Base-by-base conservation (phyloP, 2,797 vertebrate genomes). In the Dipus sagitta region DNA sequence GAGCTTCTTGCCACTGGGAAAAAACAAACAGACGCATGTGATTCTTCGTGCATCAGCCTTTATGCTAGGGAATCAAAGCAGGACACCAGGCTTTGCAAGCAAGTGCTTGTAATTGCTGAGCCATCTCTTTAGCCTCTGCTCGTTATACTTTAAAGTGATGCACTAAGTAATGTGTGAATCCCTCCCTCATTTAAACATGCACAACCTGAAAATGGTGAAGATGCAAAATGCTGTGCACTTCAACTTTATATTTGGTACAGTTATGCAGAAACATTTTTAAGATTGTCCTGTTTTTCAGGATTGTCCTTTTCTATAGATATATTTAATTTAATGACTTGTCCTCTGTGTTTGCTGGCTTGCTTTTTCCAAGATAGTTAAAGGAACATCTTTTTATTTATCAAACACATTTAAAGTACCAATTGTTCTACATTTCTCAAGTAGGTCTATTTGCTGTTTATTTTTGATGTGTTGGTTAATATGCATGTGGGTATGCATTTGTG, bases 71-170 rank as follows among this genome's bases (percentile, higher is more conserved):
- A 47, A 47, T 47, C 47, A 47, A 47, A 47, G 8, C 47, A 47
- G 42, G 42, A 47, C 47, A 47, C 47, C 47, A 47, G 47, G 47
- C 9, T 47, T 47, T 47, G 47, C 47, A 47, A 47, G 47, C 47
- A 47, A 47, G 8, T 47, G 47, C 47, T 11, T 47, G 9, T 47
- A 10, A 10, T 47, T 11, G 47, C 47, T 47, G 47, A 47, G 47
- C 47, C 8, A 47, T 47, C 47, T 9, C 47, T 47, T 47, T 47
- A 47, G 47, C 47, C 47, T 47, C 47, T 68, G 10, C 38, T 72
- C 21, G 87, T 79, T 90, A 42, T 70, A 92, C 87, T 75, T 64
- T 94, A 84, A 93, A 88, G 17, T 70, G 34, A 80, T 23, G 15
- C 10, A 26, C 23, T 30, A 67, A 60, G 14, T 87, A 23, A 42